Percentiles rank a stretch among this genome's conserved stretches.
Conservation (phyloP, 2,888 invertebrate species). For the Metacarcinus magister region DNA sequence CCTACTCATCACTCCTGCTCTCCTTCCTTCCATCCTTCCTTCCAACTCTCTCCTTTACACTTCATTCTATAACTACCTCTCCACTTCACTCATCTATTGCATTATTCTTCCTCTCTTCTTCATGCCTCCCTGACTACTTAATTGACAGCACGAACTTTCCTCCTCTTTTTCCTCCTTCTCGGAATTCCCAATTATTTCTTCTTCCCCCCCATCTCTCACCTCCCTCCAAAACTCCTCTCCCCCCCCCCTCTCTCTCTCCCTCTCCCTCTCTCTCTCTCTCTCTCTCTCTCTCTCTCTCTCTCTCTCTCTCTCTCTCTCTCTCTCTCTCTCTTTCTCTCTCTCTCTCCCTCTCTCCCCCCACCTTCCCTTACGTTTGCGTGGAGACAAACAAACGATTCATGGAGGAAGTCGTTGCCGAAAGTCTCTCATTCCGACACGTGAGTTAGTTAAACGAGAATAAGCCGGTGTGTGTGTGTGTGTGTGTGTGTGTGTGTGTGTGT, state of each 20-base stretch:
- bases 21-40: too few relatives aligned
- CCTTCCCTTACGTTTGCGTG: not conserved
- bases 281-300: not conserved
- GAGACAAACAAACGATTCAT: not conserved
- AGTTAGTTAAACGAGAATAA: not conserved
- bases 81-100: not conserved
- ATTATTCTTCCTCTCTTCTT: not conserved
- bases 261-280: not conserved
- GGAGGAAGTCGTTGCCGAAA: not conserved
- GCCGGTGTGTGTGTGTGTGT: slow-evolving; percentile 53
- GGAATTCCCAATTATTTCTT: not conserved
- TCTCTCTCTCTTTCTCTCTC: not conserved
- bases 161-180: slow-evolving; percentile 15
- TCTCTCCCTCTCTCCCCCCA: not conserved
- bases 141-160: not conserved
- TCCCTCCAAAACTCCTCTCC: not conserved
- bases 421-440: not conserved
- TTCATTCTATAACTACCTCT: not conserved
- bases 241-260: not conserved
- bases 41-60: too few relatives aligned
- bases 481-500: slow-evolving; percentile 53
- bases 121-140: not conserved
- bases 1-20: too few relatives aligned
- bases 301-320: not conserved
- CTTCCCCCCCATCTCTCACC: not conserved